Percentiles rank a stretch among this genome's conserved stretches.
Conservation (phyloP, 2,113 vertebrate species). For the Ptilonorhynchus violaceus region DNA sequence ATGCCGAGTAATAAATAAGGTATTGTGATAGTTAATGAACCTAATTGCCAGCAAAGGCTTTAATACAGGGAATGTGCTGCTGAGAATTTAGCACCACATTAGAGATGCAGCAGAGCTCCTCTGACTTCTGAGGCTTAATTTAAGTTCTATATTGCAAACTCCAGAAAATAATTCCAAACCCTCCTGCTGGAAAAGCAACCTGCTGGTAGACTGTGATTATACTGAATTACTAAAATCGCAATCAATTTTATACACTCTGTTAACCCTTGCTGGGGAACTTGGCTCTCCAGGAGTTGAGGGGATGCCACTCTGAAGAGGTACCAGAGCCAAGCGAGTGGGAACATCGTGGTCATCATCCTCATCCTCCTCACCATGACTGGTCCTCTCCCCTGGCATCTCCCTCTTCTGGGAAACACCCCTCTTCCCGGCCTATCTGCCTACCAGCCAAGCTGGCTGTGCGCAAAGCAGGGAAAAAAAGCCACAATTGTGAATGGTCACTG, state of each 20-base stretch:
- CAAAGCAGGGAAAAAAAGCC: neutral
- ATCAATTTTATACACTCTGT: slow-evolving; percentile 84
- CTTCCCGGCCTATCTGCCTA: neutral
- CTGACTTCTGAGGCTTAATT: slow-evolving; percentile 89
- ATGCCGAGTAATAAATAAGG: slow-evolving; percentile 84
- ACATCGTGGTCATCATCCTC: accelerated
- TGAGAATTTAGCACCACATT: slow-evolving; percentile 87
- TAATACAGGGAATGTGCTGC: slow-evolving; percentile 82
- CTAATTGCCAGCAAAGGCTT: slow-evolving; percentile 86
- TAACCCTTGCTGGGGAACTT: slow-evolving; percentile 76
- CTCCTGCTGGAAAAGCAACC: slow-evolving; percentile 87
- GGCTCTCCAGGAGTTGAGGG: neutral
- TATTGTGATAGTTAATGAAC: slow-evolving; percentile 89
- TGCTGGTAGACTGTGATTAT: slow-evolving; percentile 88
- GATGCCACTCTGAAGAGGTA: neutral
- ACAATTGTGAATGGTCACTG: neutral
- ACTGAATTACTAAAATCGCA: slow-evolving; percentile 85
- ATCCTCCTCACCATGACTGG: accelerated
- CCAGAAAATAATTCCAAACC: slow-evolving; percentile 88
- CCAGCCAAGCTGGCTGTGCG: neutral
- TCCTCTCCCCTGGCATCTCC: neutral
- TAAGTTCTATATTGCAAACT: slow-evolving; percentile 90
- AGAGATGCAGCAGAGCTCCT: slow-evolving; percentile 80
- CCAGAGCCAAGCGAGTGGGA: neutral
- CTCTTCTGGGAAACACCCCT: neutral